Conservation (phyloP, 2,113 vertebrate genomes). For the Ptychochromis oligacanthus region DNA sequence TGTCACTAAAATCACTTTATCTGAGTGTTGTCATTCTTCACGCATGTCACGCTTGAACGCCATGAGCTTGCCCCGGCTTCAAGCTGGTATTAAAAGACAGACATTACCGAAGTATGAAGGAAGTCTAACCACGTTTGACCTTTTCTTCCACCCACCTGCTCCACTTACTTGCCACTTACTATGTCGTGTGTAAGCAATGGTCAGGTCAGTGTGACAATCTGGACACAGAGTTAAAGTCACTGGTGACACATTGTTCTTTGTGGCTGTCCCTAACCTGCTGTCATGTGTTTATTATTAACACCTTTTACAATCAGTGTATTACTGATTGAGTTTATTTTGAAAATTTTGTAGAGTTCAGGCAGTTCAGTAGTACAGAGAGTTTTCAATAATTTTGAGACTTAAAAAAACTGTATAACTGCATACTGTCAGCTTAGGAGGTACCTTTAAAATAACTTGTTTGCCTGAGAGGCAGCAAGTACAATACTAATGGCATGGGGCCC, state of each 20-base stretch:
- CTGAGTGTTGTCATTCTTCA: background rate
- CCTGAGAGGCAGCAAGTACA: background rate
- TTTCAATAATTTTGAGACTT: background rate
- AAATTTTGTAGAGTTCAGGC: no score
- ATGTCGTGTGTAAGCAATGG: background rate
- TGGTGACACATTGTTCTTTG: background rate
- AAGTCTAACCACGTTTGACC: background rate
- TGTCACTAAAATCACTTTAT: background rate
- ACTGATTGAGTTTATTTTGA: background rate
- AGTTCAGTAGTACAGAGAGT: no score
- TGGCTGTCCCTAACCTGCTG: background rate
- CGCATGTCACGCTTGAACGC: background rate
- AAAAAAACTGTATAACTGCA: background rate
- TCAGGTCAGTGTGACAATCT: background rate
- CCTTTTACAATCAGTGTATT: background rate
- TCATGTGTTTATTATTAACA: background rate
- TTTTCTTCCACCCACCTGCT: background rate
- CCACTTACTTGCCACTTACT: background rate
- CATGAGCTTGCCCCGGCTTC: background rate
- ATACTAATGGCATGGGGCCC: background rate
- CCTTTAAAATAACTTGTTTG: background rate
- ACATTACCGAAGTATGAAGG: background rate
- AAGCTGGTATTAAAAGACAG: background rate
- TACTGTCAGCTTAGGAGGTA: background rate
- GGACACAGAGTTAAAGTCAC: background rate